phyloP scores from a whole-genome alignment of 30 jellyfish, hydroid and myxozoan species.

The Hydra vulgaris region DNA sequence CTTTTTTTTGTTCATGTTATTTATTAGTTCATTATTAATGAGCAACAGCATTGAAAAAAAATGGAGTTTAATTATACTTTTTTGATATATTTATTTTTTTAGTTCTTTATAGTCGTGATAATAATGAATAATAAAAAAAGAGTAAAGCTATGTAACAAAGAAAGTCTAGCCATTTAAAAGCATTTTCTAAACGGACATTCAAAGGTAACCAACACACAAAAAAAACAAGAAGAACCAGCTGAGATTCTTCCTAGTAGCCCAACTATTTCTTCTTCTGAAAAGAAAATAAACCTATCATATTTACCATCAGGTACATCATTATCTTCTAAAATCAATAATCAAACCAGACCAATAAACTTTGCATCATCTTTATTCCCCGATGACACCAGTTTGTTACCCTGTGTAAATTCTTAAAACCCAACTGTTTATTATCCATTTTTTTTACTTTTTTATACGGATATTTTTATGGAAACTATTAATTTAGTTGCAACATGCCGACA shows the following conservation, averaged over 20 bases:
- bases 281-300: constrained; percentile 1
- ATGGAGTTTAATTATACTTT: too few relatives aligned
- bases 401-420: not conserved
- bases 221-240: not conserved
- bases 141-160: not conserved
- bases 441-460: not conserved
- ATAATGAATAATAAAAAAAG: not conserved
- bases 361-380: not conserved
- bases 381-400: constrained; percentile 3
- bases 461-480: not conserved
- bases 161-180: not conserved
- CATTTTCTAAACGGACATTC: constrained; percentile 3
- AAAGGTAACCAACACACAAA: too few relatives aligned
- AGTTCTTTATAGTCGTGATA: not conserved
- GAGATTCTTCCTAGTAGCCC: not conserved
- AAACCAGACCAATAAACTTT: not conserved
- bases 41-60: too few relatives aligned
- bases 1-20: too few relatives aligned
- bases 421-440: not conserved
- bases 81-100: too few relatives aligned
- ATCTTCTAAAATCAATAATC: not conserved
- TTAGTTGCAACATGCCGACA: constrained; percentile 11
- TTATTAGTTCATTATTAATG: too few relatives aligned
- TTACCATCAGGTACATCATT: not conserved
- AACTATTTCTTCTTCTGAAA: not conserved